These are phyloP conservation scores for Siderastrea siderea DNA, from an alignment of 92 coral and sea anemone genomes.

Conservation along the genomic window DNA sequence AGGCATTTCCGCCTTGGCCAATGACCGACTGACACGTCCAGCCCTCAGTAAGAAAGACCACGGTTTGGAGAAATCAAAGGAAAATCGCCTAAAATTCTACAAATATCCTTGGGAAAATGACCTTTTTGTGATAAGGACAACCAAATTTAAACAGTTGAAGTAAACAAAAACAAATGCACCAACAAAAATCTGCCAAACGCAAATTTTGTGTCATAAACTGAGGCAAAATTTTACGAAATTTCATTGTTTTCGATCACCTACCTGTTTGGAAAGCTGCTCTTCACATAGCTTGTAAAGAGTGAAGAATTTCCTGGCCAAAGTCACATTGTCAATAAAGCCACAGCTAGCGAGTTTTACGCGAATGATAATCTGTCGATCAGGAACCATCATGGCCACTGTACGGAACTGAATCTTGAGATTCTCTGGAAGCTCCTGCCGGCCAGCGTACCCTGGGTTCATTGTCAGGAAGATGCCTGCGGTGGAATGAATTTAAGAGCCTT, in stretches of 20 bases:
- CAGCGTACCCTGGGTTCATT: conserved; percentile 80
- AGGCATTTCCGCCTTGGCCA: too few relatives aligned
- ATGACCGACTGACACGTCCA: too few relatives aligned
- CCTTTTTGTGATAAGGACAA: too few relatives aligned
- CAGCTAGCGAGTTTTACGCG: conserved; percentile 92
- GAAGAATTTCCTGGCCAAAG: conserved; percentile 88
- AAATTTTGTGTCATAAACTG: too few relatives aligned
- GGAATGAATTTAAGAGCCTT: neutral
- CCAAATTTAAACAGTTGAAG: too few relatives aligned
- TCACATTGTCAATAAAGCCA: conserved; percentile 89
- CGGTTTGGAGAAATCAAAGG: too few relatives aligned
- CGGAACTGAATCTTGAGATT: conserved; percentile 93
- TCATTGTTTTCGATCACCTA: neutral
- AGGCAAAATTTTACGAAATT: neutral
- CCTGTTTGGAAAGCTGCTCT: conserved; percentile 94
- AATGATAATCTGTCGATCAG: conserved; percentile 92
- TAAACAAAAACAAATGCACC: too few relatives aligned
- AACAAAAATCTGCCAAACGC: too few relatives aligned
- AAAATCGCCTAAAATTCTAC: too few relatives aligned
- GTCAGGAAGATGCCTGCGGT: conserved; percentile 59
- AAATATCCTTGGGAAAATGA: too few relatives aligned
- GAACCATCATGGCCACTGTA: conserved; percentile 96
- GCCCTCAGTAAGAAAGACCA: too few relatives aligned
- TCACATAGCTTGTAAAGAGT: conserved; percentile 91
- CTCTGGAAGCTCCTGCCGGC: conserved; percentile 90